Evolutionary conservation across 2,797 vertebrate species (phyloP).

Genomic region (Pseudochirops cupreus): DNA sequence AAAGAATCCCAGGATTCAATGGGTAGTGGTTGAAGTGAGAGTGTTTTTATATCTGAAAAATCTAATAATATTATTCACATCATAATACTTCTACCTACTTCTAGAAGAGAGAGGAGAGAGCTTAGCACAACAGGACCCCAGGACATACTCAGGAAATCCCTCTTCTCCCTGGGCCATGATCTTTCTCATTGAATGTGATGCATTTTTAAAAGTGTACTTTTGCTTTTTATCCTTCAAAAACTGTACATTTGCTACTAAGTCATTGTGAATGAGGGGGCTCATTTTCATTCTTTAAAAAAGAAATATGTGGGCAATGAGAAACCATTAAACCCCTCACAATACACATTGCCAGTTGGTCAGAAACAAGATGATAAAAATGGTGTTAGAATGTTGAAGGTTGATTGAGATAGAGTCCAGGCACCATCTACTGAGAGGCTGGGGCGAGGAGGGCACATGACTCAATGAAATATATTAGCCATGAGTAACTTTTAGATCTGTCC

Average conservation of each 20-base stretch:
- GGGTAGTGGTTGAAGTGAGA: conserved; percentile 34
- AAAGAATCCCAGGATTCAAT: conserved; percentile 47
- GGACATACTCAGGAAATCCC: background rate
- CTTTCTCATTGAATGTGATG: background rate
- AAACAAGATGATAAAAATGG: conserved; percentile 1
- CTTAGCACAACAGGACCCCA: background rate
- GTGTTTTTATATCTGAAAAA: conserved; percentile 58
- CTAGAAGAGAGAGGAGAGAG: background rate
- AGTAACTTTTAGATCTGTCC: background rate
- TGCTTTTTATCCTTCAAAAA: conserved; percentile 22
- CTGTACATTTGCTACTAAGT: background rate
- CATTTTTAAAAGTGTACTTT: background rate
- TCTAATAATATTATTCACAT: conserved; percentile 51
- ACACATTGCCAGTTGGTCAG: background rate
- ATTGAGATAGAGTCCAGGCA: background rate
- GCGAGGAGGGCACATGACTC: background rate
- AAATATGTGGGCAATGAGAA: conserved; percentile 4
- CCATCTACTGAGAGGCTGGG: background rate
- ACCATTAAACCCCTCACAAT: background rate
- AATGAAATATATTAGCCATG: background rate
- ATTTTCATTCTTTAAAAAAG: background rate
- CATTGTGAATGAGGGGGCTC: background rate
- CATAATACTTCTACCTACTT: conserved; percentile 14
- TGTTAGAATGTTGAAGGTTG: background rate
- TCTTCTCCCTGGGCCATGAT: background rate